These are phyloP conservation scores for Anguilla marmorata DNA, from an alignment of 2,797 vertebrate genomes.

Conservation along the genomic window DNA sequence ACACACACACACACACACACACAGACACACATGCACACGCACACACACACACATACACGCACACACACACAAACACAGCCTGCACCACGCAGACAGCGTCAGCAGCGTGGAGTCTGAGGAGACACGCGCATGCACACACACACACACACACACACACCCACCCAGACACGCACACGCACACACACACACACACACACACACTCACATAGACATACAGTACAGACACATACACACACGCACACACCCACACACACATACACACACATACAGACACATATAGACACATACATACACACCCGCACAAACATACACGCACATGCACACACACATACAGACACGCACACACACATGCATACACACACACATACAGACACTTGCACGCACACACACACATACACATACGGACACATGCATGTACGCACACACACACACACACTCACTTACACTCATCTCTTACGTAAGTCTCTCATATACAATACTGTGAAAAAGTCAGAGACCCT, in stretches of 20 bases:
- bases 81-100: conserved; percentile 76
- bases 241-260: background rate
- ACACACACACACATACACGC: background rate
- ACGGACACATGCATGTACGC: background rate
- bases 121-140: too few species aligned
- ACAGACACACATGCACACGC: background rate
- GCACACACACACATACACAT: background rate
- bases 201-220: conserved; percentile 62
- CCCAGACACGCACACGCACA: background rate
- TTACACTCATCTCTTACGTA: too few species aligned
- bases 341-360: background rate
- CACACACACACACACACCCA: background rate
- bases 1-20: background rate
- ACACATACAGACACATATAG: background rate
- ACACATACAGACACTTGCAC: conserved; percentile 3
- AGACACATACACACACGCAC: conserved; percentile 62
- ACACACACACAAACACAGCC: conserved; percentile 62
- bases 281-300: background rate
- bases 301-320: background rate
- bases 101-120: conserved; percentile 80
- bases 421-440: background rate
- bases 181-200: conserved; percentile 44
- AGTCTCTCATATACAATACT: too few species aligned
- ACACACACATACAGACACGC: background rate
- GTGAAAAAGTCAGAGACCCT: too few species aligned